A percentile compares a stretch with the other conserved stretches of the same genome.
These are phyloP conservation scores for Remorina albescens DNA, from an alignment of 2,797 vertebrate genomes.

Conservation along the genomic window DNA sequence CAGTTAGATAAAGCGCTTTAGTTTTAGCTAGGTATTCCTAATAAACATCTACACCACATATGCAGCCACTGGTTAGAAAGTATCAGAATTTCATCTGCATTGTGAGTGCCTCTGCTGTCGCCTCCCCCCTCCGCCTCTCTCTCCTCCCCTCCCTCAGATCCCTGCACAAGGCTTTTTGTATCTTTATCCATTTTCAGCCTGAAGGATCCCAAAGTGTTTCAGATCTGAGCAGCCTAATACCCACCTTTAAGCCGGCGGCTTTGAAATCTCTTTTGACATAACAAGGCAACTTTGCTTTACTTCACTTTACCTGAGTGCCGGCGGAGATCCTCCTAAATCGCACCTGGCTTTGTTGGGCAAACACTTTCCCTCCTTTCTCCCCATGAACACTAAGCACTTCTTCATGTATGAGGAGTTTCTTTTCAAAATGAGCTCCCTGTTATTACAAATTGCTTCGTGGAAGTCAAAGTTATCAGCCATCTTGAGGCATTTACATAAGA, in stretches of 20 bases:
- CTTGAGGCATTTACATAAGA: constrained; percentile 42
- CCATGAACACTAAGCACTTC: constrained; percentile 36
- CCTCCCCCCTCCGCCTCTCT: constrained; percentile 37
- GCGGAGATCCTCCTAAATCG: constrained; percentile 74
- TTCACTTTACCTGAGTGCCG: constrained; percentile 77
- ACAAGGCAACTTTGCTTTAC: constrained; percentile 63
- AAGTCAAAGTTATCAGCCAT: constrained; percentile 29
- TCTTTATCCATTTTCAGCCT: constrained; percentile 86
- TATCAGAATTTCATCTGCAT: constrained; percentile 9
- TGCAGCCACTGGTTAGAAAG: neutral
- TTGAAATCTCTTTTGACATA: constrained; percentile 69
- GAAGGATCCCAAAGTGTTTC: constrained; percentile 87
- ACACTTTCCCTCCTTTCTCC: constrained; percentile 43
- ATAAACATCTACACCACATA: neutral
- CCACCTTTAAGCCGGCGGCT: constrained; percentile 73
- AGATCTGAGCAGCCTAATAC: constrained; percentile 76
- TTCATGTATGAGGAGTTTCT: constrained; percentile 43
- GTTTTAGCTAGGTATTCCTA: neutral
- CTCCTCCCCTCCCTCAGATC: constrained; percentile 1
- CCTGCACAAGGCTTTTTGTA: constrained; percentile 74
- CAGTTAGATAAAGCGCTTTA: no score
- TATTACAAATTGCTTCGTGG: constrained; percentile 27
- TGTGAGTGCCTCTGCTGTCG: constrained; percentile 39
- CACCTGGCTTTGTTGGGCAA: constrained; percentile 82
- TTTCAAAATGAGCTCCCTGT: constrained; percentile 34